Conservation (phyloP, 2,113 vertebrate genomes). For the Donacobius atricapilla region DNA sequence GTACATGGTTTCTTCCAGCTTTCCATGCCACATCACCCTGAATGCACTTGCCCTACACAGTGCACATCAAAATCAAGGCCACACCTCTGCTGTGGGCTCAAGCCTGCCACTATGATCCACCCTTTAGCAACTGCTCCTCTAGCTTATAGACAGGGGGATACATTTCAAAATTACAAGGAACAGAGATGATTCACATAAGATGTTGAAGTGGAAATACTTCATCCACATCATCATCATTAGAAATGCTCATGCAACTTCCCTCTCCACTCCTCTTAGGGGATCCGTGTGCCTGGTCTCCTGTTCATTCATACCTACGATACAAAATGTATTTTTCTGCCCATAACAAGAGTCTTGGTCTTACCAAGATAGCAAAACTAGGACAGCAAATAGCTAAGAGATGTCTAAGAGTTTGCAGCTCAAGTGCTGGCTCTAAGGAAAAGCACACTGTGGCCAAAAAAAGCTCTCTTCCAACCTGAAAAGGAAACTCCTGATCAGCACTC, state of each 20-base stretch:
- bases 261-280: not conserved
- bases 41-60: not conserved
- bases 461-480: not conserved
- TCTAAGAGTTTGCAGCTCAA: not conserved
- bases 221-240: not conserved
- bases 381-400: not conserved
- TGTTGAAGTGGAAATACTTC: not conserved
- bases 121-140: not conserved
- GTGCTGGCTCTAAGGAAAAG: not conserved
- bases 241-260: not conserved
- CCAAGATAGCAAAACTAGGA: not conserved
- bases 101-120: not conserved
- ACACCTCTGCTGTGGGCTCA: not conserved
- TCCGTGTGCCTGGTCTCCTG: rapidly evolving
- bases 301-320: not conserved
- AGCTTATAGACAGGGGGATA: not conserved
- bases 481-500: not conserved
- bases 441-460: not conserved
- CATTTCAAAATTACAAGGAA: not conserved
- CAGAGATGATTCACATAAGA: not conserved
- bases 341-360: not conserved
- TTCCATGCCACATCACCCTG: not conserved
- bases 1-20: not conserved
- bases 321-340: not conserved
- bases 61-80: not conserved